These are phyloP conservation scores for Mycalesis mineus DNA, from an alignment of 2,888 invertebrate species.

Conservation along the genomic window DNA sequence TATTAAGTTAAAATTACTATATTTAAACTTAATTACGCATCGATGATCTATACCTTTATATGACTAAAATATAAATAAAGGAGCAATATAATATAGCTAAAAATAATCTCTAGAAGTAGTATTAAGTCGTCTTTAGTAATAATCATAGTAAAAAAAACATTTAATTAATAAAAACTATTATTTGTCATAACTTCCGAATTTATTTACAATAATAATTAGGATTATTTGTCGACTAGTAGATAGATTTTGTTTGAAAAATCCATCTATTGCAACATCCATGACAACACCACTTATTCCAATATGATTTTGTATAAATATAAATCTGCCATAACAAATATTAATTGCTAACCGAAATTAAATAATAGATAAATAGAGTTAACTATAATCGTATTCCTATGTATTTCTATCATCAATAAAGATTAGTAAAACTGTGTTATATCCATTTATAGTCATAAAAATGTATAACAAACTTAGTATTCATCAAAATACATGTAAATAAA, in stretches of 20 bases:
- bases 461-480: slow-evolving; percentile 15
- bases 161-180: too few species aligned
- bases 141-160: too few species aligned
- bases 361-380: background rate
- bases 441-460: slow-evolving; percentile 12
- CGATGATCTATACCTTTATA: background rate
- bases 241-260: too few species aligned
- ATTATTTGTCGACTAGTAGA: too few species aligned
- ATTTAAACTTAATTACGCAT: slow-evolving; percentile 2
- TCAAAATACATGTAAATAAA: slow-evolving; percentile 26
- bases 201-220: background rate
- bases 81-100: background rate
- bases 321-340: background rate
- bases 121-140: background rate
- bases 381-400: background rate
- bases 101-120: background rate
- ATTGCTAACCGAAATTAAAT: background rate
- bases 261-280: background rate
- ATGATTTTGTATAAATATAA: background rate
- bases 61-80: background rate
- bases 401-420: slow-evolving; percentile 12
- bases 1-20: background rate
- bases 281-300: background rate
- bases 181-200: too few species aligned
- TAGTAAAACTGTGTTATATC: slow-evolving; percentile 16